phyloP scores from a whole-genome alignment of 1,140 invertebrate genomes.

The Conus ventricosus region DNA sequence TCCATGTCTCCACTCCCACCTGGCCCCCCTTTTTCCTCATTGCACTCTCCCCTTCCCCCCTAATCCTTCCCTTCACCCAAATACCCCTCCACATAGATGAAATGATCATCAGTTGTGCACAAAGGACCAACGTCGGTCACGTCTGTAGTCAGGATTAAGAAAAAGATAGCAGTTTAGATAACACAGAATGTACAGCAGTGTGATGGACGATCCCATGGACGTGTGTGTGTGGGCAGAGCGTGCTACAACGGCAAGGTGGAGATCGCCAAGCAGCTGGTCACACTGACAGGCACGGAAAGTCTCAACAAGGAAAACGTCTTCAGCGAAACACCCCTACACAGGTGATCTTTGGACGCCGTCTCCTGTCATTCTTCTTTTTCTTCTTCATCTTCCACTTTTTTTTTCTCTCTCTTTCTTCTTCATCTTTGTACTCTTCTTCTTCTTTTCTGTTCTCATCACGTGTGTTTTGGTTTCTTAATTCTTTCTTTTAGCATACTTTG shows the following conservation, averaged over 20 bases:
- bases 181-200: too few species aligned
- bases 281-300: conserved; percentile 52
- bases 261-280: conserved; percentile 74
- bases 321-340: too few species aligned
- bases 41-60: background rate
- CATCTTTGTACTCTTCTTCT: background rate
- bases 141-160: too few species aligned
- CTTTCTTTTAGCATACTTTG: too few species aligned
- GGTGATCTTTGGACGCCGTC: too few species aligned
- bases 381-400: background rate
- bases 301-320: conserved; percentile 36
- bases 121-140: too few species aligned
- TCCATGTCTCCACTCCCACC: background rate
- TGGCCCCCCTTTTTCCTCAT: background rate
- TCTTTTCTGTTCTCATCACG: too few species aligned
- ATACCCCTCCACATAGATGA: background rate
- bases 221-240: conserved; percentile 62
- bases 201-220: background rate
- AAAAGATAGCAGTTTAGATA: too few species aligned
- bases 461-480: background rate
- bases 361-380: too few species aligned
- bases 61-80: background rate
- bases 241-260: conserved; percentile 76
- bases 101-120: too few species aligned
- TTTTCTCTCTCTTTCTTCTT: background rate